phyloP scores from a whole-genome alignment of 2,888 invertebrate species.

The Xestia xanthographa region DNA sequence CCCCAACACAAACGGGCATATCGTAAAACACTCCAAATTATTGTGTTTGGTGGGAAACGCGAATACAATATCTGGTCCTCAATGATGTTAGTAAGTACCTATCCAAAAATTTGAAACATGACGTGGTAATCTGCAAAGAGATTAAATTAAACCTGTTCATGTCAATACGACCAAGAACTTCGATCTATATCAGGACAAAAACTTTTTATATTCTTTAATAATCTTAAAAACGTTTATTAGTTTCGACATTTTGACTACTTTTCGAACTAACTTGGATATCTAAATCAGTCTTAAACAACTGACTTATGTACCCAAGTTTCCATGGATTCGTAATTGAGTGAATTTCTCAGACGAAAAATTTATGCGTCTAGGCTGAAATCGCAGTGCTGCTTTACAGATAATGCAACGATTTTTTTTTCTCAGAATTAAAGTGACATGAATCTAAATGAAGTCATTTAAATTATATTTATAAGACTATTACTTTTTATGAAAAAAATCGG shows the following conservation, averaged over 20 bases:
- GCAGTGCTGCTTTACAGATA: no score
- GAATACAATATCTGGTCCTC: neutral
- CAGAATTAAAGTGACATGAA: no score
- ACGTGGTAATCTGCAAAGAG: neutral
- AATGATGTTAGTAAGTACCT: neutral
- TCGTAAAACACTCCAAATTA: conserved; percentile 40
- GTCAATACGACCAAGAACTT: neutral
- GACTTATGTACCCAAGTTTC: neutral
- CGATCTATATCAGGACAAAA: neutral
- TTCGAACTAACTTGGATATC: no score
- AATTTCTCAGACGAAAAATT: no score
- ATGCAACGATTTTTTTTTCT: no score
- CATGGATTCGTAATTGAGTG: neutral
- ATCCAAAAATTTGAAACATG: neutral
- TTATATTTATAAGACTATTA: no score
- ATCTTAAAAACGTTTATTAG: no score
- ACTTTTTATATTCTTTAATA: neutral
- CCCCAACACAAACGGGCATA: conserved; percentile 23
- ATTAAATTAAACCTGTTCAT: neutral
- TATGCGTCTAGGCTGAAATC: no score
- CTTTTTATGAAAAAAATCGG: no score
- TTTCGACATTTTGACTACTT: no score
- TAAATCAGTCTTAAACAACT: no score
- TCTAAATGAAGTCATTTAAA: no score
- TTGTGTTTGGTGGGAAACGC: conserved; percentile 15